These are phyloP conservation scores for Campoletis sonorensis DNA, from an alignment of 1,140 invertebrate species.

Conservation along the genomic window DNA sequence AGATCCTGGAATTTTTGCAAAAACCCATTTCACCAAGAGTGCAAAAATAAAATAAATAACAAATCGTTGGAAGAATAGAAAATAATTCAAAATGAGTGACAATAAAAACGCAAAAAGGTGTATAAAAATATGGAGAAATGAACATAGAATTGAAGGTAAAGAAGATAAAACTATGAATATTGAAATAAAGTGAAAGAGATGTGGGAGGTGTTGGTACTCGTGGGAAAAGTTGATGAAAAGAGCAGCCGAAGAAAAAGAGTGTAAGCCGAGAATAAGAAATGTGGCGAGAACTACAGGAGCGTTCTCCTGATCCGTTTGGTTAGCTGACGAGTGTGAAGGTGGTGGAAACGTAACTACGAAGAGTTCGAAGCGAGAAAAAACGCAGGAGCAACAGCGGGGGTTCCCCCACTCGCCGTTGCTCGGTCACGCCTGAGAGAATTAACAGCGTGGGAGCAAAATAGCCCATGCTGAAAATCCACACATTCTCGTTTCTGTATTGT, in stretches of 20 bases:
- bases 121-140: too few relatives aligned
- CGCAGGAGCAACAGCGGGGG: too few relatives aligned
- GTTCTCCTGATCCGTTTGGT: not conserved
- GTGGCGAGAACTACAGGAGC: constrained; percentile 13
- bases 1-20: too few relatives aligned
- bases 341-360: not conserved
- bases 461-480: constrained; percentile 56
- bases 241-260: too few relatives aligned
- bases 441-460: constrained; percentile 70
- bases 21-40: too few relatives aligned
- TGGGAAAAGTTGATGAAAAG: constrained; percentile 24
- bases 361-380: constrained; percentile 28
- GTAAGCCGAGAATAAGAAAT: constrained; percentile 40
- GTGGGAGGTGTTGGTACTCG: constrained; percentile 37
- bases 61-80: too few relatives aligned
- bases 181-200: constrained; percentile 51
- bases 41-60: too few relatives aligned
- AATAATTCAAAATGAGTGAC: too few relatives aligned
- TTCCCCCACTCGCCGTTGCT: too few relatives aligned
- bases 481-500: constrained; percentile 62
- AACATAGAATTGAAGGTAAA: too few relatives aligned
- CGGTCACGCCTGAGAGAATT: constrained; percentile 71
- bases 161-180: too few relatives aligned
- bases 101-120: constrained; percentile 39
- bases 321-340: constrained; percentile 12